A percentile compares a stretch with the other conserved stretches of the same genome.
phyloP scores from a whole-genome alignment of 1,140 invertebrate genomes.

The Oreohelix idahoensis region DNA sequence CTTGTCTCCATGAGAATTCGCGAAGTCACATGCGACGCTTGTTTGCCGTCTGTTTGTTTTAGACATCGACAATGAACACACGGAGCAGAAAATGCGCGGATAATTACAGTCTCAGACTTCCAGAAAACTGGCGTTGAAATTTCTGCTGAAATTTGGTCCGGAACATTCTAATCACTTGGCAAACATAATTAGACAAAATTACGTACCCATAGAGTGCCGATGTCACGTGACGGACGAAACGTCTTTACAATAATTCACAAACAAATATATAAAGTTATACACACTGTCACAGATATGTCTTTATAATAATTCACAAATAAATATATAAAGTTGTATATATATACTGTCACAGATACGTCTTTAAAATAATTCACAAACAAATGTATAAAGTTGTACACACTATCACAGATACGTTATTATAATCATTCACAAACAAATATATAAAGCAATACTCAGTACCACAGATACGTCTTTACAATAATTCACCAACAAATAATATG shows the following conservation, averaged over 20 bases:
- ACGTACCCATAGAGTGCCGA: not conserved
- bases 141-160: not conserved
- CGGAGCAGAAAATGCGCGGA: not conserved
- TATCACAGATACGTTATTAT: too few species aligned
- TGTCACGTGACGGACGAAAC: not conserved
- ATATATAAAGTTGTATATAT: too few species aligned
- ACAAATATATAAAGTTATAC: too few species aligned
- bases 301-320: too few species aligned
- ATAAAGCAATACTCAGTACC: too few species aligned
- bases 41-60: slow-evolving; percentile 6
- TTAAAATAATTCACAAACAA: not conserved
- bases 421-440: too few species aligned
- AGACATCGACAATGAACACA: not conserved
- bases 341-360: too few species aligned
- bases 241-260: not conserved
- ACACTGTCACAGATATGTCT: too few species aligned
- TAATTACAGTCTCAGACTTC: not conserved
- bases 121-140: not conserved
- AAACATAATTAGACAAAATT: slow-evolving; percentile 6
- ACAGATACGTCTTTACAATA: not conserved
- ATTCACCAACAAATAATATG: not conserved
- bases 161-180: not conserved
- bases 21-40: not conserved
- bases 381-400: too few species aligned
- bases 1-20: not conserved